Percentiles rank a stretch among this genome's conserved stretches.
Evolutionary conservation across 2,113 vertebrate genomes (phyloP).

Genomic region (Leptobrachium leishanense): DNA sequence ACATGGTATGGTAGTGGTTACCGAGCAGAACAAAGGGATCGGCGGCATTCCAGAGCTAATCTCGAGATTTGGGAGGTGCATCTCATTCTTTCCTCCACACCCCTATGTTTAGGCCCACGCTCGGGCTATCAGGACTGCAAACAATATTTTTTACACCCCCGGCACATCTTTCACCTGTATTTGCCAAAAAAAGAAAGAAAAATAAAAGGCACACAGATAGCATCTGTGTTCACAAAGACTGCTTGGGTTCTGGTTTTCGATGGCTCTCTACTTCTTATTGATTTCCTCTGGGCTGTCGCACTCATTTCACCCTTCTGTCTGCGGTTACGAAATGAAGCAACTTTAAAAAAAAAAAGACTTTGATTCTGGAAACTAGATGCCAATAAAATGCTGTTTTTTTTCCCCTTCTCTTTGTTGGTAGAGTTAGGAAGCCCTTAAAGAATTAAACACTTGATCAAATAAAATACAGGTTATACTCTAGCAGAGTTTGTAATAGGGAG

Average conservation of each 20-base stretch:
- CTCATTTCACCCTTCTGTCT: slow-evolving; percentile 26
- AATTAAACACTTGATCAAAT: too few relatives aligned
- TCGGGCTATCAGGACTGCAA: not conserved
- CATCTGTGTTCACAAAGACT: slow-evolving; percentile 52
- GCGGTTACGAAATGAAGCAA: slow-evolving; percentile 49
- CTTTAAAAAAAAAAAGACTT: slow-evolving; percentile 47
- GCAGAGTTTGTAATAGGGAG: too few relatives aligned
- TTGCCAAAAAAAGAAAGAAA: slow-evolving; percentile 6
- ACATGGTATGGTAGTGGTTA: slow-evolving; percentile 44
- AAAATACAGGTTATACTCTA: too few relatives aligned
- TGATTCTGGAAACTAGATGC: slow-evolving; percentile 51
- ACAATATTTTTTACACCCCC: not conserved
- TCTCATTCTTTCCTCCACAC: slow-evolving; percentile 1
- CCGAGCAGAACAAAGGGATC: slow-evolving; percentile 33
- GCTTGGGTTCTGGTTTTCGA: slow-evolving; percentile 38
- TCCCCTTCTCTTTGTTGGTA: not conserved
- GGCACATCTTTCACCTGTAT: slow-evolving; percentile 1
- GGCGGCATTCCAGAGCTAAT: slow-evolving; percentile 27
- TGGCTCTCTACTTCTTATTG: slow-evolving; percentile 46
- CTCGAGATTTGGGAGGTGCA: slow-evolving; percentile 19
- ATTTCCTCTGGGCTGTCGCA: slow-evolving; percentile 42
- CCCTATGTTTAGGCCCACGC: not conserved
- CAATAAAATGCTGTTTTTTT: not conserved
- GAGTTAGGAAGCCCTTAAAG: too few relatives aligned
- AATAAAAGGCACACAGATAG: slow-evolving; percentile 5